Evolutionary conservation across 1,140 invertebrate species (phyloP).

Genomic region (Sipha flava): DNA sequence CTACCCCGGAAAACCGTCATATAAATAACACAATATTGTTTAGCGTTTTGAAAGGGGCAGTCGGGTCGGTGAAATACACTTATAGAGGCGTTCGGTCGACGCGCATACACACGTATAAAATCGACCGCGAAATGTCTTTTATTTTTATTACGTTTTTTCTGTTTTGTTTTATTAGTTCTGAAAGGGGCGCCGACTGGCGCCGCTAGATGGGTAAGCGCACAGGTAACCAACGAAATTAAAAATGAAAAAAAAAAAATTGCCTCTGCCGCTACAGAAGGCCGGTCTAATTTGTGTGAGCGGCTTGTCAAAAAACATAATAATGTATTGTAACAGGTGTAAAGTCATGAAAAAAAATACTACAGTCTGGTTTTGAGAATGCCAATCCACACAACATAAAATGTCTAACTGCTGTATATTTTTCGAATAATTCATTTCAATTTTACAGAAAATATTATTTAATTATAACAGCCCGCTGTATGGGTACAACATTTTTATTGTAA

Average conservation of each 20-base stretch:
- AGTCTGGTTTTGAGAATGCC: not conserved
- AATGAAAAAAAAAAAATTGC: slow-evolving; percentile 6
- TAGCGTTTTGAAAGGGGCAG: slow-evolving; percentile 28
- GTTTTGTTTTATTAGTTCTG: slow-evolving; percentile 28
- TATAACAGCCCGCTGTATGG: not conserved
- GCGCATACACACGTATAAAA: not conserved
- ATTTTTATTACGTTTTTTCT: slow-evolving; percentile 19
- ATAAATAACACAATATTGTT: slow-evolving; percentile 22
- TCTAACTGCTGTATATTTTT: not conserved
- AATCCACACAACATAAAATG: slow-evolving; percentile 4
- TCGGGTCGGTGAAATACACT: slow-evolving; percentile 16
- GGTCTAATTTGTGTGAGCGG: slow-evolving; percentile 31
- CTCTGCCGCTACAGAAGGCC: slow-evolving; percentile 6
- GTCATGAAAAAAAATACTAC: slow-evolving; percentile 14
- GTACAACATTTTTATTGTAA: not conserved
- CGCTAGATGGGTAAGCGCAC: slow-evolving; percentile 11
- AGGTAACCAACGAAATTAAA: slow-evolving; percentile 30
- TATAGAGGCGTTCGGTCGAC: slow-evolving; percentile 28
- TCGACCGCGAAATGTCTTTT: slow-evolving; percentile 31
- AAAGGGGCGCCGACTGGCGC: slow-evolving; percentile 31
- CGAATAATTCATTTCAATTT: not conserved
- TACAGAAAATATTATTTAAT: not conserved
- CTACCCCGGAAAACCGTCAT: slow-evolving; percentile 22
- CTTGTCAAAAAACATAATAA: slow-evolving; percentile 31
- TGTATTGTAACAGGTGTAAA: slow-evolving; percentile 30